Base-by-base conservation (phyloP, 2,797 vertebrate genomes). In the Hephaestus fuliginosus region DNA sequence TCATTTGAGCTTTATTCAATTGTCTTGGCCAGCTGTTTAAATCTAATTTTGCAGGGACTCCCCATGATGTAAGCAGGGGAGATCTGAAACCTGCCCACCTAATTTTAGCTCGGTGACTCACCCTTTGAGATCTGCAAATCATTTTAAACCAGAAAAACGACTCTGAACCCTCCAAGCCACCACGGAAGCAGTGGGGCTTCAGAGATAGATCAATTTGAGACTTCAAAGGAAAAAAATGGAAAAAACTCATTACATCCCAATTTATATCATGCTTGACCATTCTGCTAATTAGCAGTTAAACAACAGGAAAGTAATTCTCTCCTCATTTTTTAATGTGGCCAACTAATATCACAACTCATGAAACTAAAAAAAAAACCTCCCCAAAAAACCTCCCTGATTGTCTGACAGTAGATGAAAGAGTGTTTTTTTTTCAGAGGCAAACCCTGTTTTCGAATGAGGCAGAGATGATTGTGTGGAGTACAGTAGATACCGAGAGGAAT, bases 401-500 rank as follows among this genome's bases (percentile, higher is more conserved):
- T 33, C 53, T n/a, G 36, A 49, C 22, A n/a, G 15, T 3, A 48
- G n/a, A 67, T 58, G 18, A 73, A 65, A 72, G 74, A 52, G 2
- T 2, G 1, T 7, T 41, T 14, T 39, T 14, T 39, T 61, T 52
- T 33, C 49, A 30, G 22, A 63, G 13, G 60, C 22, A 20, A 51
- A 17, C 3, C 51, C 30, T 69, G 62, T 79, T 86, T 81, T 81
- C 48, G 76, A 52, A 86, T 62, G 48, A 76, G 65, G 52, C 44
- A 20, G 66, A 81, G 78, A 36, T 78, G 74, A 88, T 82, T 82
- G 53, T 81, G 57, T 70, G 18, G 18, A 65, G 15, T 33, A 15
- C 76, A 53, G 69, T 43, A 66, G 75, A 69, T 87, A 77, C 71
- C 76, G 60, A 66, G 80, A 90, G 79, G 76, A 88, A 80, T 86